Conservation (phyloP, 2,113 vertebrate species). For the Spea bombifrons region DNA sequence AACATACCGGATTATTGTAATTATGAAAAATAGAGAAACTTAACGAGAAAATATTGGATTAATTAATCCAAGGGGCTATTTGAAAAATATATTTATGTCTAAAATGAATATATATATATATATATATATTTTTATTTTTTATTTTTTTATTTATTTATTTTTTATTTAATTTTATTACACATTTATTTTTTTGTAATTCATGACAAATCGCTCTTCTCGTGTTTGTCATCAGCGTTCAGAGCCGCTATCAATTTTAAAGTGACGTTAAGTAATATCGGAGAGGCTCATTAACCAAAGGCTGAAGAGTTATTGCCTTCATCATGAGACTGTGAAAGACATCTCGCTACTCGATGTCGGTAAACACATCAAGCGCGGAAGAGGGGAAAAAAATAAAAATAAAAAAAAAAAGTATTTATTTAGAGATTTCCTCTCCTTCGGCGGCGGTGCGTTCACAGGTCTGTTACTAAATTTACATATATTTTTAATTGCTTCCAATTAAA, state of each 20-base stretch:
- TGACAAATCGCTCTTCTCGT: neutral
- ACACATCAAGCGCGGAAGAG: neutral
- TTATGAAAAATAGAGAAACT: no score
- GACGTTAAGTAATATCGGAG: constrained; percentile 12
- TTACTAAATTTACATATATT: constrained; percentile 40
- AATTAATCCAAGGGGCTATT: no score
- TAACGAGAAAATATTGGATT: no score
- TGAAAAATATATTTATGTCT: no score
- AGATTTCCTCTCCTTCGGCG: neutral
- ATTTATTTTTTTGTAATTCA: neutral
- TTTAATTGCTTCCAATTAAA: constrained; percentile 45
- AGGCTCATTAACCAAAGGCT: constrained; percentile 26
- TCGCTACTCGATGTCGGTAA: neutral
- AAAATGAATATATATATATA: no score
- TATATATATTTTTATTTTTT: no score
- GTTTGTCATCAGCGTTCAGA: neutral
- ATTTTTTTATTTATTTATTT: no score
- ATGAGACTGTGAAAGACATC: constrained; percentile 16
- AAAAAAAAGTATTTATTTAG: neutral
- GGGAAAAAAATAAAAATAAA: neutral
- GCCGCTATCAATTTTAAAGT: constrained; percentile 8
- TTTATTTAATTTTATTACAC: no score
- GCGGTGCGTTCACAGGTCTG: neutral
- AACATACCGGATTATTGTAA: no score
- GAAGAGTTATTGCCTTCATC: neutral